Evolutionary conservation across 2,888 invertebrate genomes (phyloP), one percentile per base, ranked within the genome.

Genomic region (Drosophila picticornis): DNA sequence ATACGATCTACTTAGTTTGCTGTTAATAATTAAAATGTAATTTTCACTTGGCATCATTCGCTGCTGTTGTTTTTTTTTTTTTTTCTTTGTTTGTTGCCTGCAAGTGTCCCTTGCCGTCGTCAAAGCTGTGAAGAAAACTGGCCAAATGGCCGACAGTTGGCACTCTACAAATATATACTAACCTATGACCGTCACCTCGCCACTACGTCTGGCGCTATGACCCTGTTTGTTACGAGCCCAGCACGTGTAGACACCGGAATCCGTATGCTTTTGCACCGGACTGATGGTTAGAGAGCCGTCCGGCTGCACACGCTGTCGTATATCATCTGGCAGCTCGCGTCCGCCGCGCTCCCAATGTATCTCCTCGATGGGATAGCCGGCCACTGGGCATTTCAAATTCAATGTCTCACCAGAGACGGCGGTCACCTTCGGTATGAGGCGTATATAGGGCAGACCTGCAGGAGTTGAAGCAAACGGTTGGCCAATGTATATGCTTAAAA

Each of bases 161-260:
- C 25, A 38, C 38, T 50, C 34, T 19, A 46, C 43, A 46, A 56
- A 72, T 60, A 46, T 69, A 87, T 91, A 94, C 95, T 94, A 94
- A 96, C 96, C 96, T 94, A 96, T 96, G 74, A 96, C 96, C 82
- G 95, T 95, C 82, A 96, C 96, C 93, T 96, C 96, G 72, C 96
- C 96, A 83, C 96, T 96, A 84, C 96, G 94, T 63, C 96, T 94
- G 1, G 96, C 96, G 89, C 95, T 96, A 92, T 96, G 96, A 27
- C 96, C 96, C 88, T 96, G 96, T 90, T 96, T 96, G 93, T 97
- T 96, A 77, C 95, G 94, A 4, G 97, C 97, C 93, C 96, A 96
- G 93, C 97, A 97, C 40, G 96, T 96, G 94, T 97, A 97, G 53
- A 96, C 96, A 22, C 96, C 96, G 36, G 96, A 96, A 91, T 96